Evolutionary conservation across 2,113 vertebrate genomes (phyloP), one percentile per base, ranked within the genome.

Genomic region (Silurus meridionalis): DNA sequence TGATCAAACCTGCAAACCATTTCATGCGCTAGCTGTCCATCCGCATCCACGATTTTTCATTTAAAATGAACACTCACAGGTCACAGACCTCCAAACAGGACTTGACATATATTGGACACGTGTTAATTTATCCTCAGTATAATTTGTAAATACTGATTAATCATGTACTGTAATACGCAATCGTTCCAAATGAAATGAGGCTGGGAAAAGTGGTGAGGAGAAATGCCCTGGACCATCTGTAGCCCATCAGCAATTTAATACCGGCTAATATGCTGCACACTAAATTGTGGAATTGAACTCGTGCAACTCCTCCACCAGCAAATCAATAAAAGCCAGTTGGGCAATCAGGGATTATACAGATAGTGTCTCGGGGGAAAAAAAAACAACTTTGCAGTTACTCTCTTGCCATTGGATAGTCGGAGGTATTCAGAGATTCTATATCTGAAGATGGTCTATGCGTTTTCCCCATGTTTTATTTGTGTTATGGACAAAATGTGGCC

Each of bases 321-420:
- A 86, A 87, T 89, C 88, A 86, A 85, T 87, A 83, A 89, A 89
- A 86, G 74, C 60, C 86, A 61, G 71, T 85, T 75, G 57, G 78
- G 84, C 84, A 72, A 37, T 89, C 55, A 78, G 83, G 64, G 83
- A 85, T 85, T 85, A 85, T 58, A 83, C 75, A 67, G 80, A 85
- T 86, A 86, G 75, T 75, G 86, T 89, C 83, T 87, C 80, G 81
- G 74, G 25, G 53, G 37, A 63, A 83, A 63, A 6, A 67, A 58
- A 79, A 85, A 74, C 15, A 78, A 66, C 64, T 83, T 52, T 61
- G 61, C 64, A 11, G 66, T 69, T 61, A 52, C 81, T 84, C 79
- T 67, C 71, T 21, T 9, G 46, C 78, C 8, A 75, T 25, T 4
- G 21, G 60, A 80, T 61, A 80, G 37, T 60, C 78, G 9, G 8